phyloP scores from a whole-genome alignment of 92 coral and sea anemone species.

The Parazoanthus darwini region DNA sequence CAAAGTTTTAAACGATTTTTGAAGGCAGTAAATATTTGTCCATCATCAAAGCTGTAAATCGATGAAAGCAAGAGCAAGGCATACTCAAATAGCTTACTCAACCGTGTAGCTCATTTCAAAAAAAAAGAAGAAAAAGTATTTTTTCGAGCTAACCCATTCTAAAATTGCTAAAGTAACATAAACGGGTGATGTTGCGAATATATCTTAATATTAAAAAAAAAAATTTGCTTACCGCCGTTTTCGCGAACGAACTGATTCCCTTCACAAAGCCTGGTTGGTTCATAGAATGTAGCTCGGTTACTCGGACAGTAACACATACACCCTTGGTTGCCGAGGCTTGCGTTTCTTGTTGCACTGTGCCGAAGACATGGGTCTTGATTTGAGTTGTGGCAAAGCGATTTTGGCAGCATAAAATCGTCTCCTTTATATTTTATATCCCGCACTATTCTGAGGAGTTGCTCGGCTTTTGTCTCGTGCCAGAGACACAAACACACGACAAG shows the following conservation, averaged over 20 bases:
- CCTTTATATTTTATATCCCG: slow-evolving; percentile 11
- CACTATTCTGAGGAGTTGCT: background rate
- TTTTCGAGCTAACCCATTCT: background rate
- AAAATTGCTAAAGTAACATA: no score
- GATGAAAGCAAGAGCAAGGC: background rate
- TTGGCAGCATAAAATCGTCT: slow-evolving; percentile 14
- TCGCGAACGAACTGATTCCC: slow-evolving; percentile 1
- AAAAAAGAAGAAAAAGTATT: no score
- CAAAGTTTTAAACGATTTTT: no score
- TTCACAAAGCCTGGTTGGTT: slow-evolving; percentile 4
- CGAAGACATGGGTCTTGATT: slow-evolving; percentile 8
- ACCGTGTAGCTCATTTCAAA: no score
- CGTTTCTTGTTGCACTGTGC: slow-evolving; percentile 14
- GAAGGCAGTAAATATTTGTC: background rate
- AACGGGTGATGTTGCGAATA: no score
- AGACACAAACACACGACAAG: background rate
- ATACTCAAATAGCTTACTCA: no score
- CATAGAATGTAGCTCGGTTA: slow-evolving; percentile 17
- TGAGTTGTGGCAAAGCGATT: slow-evolving; percentile 11
- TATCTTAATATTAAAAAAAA: no score
- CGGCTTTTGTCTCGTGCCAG: background rate
- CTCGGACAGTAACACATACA: slow-evolving; percentile 10
- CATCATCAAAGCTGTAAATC: background rate
- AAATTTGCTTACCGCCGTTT: slow-evolving; percentile 13
- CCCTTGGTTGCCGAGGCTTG: background rate